Conservation (phyloP, 2,113 vertebrate species). For the Silurus meridionalis region DNA sequence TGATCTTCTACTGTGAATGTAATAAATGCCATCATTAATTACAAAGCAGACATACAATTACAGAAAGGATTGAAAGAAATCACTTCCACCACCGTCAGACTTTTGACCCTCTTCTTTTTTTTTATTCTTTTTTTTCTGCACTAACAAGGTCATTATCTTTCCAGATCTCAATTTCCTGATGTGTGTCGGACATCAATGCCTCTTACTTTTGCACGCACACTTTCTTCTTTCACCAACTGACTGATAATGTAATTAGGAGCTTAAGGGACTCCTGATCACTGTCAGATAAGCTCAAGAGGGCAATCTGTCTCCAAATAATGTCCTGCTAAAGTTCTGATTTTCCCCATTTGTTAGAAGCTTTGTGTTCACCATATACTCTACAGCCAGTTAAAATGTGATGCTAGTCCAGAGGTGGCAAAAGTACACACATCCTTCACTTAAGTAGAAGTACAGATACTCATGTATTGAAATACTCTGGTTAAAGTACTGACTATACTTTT, state of each 20-base stretch:
- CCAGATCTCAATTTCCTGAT: background rate
- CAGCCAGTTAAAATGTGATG: background rate
- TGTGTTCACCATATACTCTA: background rate
- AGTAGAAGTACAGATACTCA: too few species aligned
- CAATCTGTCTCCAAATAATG: background rate
- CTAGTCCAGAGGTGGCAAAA: too few species aligned
- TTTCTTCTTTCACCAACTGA: slow-evolving; percentile 12
- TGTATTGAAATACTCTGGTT: too few species aligned
- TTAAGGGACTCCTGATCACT: slow-evolving; percentile 25
- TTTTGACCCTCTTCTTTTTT: background rate
- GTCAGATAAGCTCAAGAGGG: background rate
- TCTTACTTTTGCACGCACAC: background rate
- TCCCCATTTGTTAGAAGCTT: background rate
- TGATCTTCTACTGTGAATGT: background rate
- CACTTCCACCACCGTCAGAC: background rate
- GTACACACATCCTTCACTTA: too few species aligned
- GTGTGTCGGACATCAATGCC: background rate
- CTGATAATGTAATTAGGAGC: slow-evolving; percentile 42
- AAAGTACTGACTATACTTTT: too few species aligned
- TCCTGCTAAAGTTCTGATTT: slow-evolving; percentile 6
- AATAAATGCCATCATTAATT: background rate
- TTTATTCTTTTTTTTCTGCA: background rate
- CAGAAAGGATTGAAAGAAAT: background rate
- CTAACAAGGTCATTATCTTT: background rate
- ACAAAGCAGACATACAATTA: background rate